Conservation (phyloP, 2,113 vertebrate genomes). For the Pelvicachromis taeniatus region DNA sequence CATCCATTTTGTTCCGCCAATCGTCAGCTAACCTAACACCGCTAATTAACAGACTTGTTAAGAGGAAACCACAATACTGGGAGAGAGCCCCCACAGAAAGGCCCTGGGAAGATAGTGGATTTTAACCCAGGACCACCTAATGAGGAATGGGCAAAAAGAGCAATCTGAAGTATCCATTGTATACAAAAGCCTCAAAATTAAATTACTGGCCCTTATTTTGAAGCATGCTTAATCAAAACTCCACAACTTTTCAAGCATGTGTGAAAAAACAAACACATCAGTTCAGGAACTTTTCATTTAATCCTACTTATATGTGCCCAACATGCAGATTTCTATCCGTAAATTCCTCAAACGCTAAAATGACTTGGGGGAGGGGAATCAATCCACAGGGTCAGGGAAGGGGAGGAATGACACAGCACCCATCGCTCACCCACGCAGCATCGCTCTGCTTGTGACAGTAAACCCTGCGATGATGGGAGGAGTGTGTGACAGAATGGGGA, state of each 20-base stretch:
- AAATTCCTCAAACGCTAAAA: background rate
- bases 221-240: background rate
- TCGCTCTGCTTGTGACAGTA: slow-evolving; percentile 8
- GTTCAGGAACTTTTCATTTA: background rate
- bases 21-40: background rate
- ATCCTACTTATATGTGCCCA: background rate
- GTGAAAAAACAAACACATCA: background rate
- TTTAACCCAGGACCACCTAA: background rate
- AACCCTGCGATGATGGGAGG: slow-evolving; percentile 37
- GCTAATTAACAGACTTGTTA: background rate
- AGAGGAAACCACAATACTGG: background rate
- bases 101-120: background rate
- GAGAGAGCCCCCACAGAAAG: background rate
- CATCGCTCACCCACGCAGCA: slow-evolving; percentile 5
- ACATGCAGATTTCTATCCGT: background rate
- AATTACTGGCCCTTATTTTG: background rate
- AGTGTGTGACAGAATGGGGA: slow-evolving; percentile 20
- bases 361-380: slow-evolving; percentile 2
- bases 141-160: background rate
- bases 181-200: background rate
- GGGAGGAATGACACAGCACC: slow-evolving; percentile 10
- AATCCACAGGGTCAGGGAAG: slow-evolving; percentile 37
- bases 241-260: background rate
- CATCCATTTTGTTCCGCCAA: background rate
- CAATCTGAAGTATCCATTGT: background rate